A percentile compares a stretch with the other conserved stretches of the same genome.
Evolutionary conservation across 2,888 invertebrate genomes (phyloP).

Genomic region (Spodoptera littoralis): DNA sequence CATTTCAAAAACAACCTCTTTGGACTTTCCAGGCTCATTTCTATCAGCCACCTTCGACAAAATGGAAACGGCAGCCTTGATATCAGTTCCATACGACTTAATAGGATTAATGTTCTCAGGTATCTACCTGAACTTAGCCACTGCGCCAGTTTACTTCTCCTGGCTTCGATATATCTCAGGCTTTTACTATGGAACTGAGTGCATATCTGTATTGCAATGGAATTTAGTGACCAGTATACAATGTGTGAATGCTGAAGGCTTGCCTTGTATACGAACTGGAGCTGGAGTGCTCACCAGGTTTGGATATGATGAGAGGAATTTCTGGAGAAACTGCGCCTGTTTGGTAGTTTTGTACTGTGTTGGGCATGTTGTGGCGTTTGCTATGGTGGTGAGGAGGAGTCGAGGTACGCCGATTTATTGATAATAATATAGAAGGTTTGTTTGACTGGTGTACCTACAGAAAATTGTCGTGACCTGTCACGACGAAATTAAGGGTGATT

Average conservation of each 20-base stretch:
- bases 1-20: constrained; percentile 16
- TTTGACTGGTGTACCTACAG: too few species aligned
- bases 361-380: constrained; percentile 78
- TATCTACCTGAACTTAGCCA: constrained; percentile 90
- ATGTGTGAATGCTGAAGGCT: constrained; percentile 86
- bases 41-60: constrained; percentile 92
- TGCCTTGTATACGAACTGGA: constrained; percentile 90
- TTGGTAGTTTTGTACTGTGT: constrained; percentile 76
- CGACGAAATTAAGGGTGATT: too few species aligned
- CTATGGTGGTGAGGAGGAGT: constrained; percentile 82
- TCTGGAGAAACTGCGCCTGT: constrained; percentile 81
- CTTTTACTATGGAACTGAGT: constrained; percentile 92
- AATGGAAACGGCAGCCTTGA: constrained; percentile 90
- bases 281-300: constrained; percentile 88
- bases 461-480: too few species aligned
- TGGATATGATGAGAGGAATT: constrained; percentile 83
- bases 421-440: constrained; percentile 5
- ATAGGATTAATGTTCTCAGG: constrained; percentile 91
- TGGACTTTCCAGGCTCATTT: constrained; percentile 87
- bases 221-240: constrained; percentile 88
- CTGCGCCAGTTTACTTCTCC: constrained; percentile 84
- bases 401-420: constrained; percentile 83
- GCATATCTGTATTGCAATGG: constrained; percentile 92
- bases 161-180: constrained; percentile 91
- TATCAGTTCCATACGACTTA: constrained; percentile 91